These are phyloP conservation scores for Danio rerio DNA, from an alignment of 2,113 vertebrate species.

Conservation along the genomic window DNA sequence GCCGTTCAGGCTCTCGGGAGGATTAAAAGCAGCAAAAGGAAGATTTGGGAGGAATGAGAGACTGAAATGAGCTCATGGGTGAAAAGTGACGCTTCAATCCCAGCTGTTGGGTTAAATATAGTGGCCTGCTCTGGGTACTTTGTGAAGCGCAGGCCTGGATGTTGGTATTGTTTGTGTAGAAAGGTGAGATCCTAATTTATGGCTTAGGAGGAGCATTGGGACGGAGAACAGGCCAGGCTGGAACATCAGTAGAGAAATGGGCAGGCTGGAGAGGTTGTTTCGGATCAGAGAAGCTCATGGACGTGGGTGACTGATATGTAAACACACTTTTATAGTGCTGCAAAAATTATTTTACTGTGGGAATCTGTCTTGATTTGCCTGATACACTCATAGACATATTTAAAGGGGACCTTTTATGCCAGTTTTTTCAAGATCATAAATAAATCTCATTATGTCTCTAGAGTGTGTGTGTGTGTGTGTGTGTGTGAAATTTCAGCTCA, in stretches of 20 bases:
- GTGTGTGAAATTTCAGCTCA: too few relatives aligned
- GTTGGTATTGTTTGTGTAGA: slow-evolving; percentile 51
- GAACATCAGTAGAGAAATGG: neutral
- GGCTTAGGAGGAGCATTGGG: neutral
- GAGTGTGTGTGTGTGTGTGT: slow-evolving; percentile 27
- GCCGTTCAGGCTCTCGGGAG: slow-evolving; percentile 3
- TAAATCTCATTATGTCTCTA: too few relatives aligned
- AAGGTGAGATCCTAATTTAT: slow-evolving; percentile 42
- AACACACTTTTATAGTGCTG: slow-evolving; percentile 21
- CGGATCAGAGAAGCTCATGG: slow-evolving; percentile 30
- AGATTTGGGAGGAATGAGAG: slow-evolving; percentile 41
- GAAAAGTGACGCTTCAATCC: neutral
- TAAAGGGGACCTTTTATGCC: neutral
- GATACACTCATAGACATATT: neutral
- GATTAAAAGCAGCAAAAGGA: slow-evolving; percentile 32
- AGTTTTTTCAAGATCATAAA: too few relatives aligned
- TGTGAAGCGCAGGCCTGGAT: slow-evolving; percentile 27
- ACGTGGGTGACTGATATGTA: slow-evolving; percentile 42
- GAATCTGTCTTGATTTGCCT: neutral
- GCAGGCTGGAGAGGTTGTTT: slow-evolving; percentile 42
- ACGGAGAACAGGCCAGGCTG: neutral
- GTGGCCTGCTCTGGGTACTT: neutral
- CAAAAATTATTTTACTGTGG: slow-evolving; percentile 32
- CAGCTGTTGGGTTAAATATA: slow-evolving; percentile 43
- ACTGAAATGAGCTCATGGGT: slow-evolving; percentile 41